Evolutionary conservation across 2,888 invertebrate genomes (phyloP).

Genomic region (Nasonia oneida): DNA sequence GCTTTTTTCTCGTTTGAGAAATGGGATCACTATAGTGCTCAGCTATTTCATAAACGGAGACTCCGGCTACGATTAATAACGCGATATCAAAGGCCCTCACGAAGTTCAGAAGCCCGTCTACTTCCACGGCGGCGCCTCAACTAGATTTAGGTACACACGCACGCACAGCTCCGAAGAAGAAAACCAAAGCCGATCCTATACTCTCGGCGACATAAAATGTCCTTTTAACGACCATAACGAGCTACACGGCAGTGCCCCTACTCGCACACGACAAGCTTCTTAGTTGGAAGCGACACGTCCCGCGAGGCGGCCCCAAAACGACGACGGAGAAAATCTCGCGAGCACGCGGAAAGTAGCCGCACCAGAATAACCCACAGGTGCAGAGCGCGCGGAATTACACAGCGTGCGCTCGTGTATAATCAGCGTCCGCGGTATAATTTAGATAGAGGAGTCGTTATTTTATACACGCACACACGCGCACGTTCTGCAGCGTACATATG

Average conservation of each 20-base stretch:
- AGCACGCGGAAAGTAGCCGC: neutral
- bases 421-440: slow-evolving; percentile 69
- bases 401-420: slow-evolving; percentile 63
- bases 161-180: neutral
- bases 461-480: slow-evolving; percentile 57
- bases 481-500: neutral
- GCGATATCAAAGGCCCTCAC: neutral
- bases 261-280: slow-evolving; percentile 1
- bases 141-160: neutral
- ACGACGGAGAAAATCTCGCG: slow-evolving; percentile 2
- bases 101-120: neutral
- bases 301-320: too few relatives aligned
- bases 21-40: neutral
- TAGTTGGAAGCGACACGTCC: slow-evolving; percentile 2
- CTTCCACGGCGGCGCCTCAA: neutral
- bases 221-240: slow-evolving; percentile 13
- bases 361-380: slow-evolving; percentile 28
- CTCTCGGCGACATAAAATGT: slow-evolving; percentile 11
- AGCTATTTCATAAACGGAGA: neutral
- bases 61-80: neutral
- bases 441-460: slow-evolving; percentile 72
- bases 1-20: neutral
- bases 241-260: neutral
- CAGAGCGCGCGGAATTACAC: neutral
- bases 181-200: neutral